phyloP scores from a whole-genome alignment of 2,888 invertebrate species.

The Pachycephus smyrnensis region DNA sequence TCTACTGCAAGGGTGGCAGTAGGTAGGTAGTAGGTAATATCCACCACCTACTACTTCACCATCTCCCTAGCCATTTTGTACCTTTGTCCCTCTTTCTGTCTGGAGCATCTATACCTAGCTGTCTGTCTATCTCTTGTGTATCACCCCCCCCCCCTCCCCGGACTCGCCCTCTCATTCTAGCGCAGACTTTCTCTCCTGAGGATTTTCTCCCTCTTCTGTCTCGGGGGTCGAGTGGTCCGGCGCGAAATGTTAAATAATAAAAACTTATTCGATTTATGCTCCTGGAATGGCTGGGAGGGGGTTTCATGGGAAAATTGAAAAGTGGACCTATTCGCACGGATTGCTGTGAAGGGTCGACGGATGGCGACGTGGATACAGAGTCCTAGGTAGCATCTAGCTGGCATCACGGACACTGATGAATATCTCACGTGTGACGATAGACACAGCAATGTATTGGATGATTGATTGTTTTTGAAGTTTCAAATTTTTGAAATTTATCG shows the following conservation, averaged over 20 bases:
- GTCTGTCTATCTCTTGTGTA: neutral
- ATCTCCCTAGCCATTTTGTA: neutral
- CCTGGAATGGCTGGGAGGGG: constrained; percentile 8
- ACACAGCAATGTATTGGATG: neutral
- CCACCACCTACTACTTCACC: neutral
- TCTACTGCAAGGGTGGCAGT: neutral
- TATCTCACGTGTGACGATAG: neutral
- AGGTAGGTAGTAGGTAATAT: neutral
- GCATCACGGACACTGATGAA: neutral
- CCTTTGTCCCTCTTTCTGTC: constrained; percentile 9
- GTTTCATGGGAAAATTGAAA: constrained; percentile 46
- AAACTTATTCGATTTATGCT: constrained; percentile 52
- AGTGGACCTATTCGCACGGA: constrained; percentile 33
- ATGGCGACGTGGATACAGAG: neutral
- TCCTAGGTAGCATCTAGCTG: neutral
- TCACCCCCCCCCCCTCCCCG: neutral
- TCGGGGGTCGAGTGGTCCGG: neutral
- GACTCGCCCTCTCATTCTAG: neutral
- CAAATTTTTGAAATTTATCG: neutral
- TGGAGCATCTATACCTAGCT: constrained; percentile 18
- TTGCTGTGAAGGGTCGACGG: neutral
- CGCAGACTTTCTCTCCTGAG: neutral
- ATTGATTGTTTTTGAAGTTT: neutral
- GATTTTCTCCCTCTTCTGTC: neutral
- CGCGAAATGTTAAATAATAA: constrained; percentile 47